Conservation (phyloP, 2,797 vertebrate species). For the Dallia pectoralis region DNA sequence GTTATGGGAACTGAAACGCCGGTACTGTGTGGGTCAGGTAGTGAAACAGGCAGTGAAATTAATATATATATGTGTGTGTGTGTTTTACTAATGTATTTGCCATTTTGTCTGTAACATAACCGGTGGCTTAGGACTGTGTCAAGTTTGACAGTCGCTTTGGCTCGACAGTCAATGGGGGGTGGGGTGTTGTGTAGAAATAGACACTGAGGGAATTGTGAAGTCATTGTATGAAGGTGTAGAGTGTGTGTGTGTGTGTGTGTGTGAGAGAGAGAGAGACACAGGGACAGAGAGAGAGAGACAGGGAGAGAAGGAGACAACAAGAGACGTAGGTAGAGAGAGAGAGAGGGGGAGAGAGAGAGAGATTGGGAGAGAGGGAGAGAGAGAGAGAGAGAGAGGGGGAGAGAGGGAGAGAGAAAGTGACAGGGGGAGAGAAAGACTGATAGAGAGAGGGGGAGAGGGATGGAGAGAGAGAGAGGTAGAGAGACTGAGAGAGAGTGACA, state of each 20-base stretch:
- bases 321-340: neutral
- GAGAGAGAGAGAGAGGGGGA: neutral
- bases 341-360: neutral
- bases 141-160: neutral
- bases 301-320: too few relatives aligned
- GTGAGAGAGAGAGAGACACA: too few relatives aligned
- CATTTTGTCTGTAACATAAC: neutral
- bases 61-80: neutral
- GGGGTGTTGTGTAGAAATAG: neutral
- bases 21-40: conserved; percentile 2
- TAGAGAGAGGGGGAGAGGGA: neutral
- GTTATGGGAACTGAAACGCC: neutral
- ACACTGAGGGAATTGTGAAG: neutral
- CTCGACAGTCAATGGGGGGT: neutral
- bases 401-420: neutral
- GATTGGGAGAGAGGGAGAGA: neutral
- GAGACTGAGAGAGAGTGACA: neutral
- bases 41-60: too few relatives aligned
- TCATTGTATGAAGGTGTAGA: neutral
- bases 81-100: neutral
- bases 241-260: too few relatives aligned
- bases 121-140: neutral
- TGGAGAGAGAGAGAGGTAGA: neutral
- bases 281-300: neutral
- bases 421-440: neutral